Evolutionary conservation across 2,797 vertebrate species (phyloP).

Genomic region (Pelodytes ibericus): DNA sequence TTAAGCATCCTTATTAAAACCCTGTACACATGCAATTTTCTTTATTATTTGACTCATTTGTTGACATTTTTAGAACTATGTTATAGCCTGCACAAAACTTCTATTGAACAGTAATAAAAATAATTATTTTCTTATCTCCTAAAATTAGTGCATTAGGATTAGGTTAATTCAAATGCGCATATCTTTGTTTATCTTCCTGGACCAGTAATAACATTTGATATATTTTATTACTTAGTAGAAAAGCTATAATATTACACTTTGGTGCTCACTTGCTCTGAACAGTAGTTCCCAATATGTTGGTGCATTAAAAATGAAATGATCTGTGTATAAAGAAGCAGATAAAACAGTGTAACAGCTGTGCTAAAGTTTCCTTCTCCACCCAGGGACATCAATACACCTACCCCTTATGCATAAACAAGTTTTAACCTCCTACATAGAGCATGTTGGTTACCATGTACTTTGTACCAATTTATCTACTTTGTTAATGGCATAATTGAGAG

Average conservation of each 20-base stretch:
- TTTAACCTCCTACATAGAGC: not conserved
- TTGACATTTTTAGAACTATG: constrained; percentile 34
- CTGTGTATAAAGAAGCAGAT: not conserved
- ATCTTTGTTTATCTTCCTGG: constrained; percentile 35
- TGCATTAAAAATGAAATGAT: constrained; percentile 16
- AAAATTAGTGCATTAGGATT: constrained; percentile 34
- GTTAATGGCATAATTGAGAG: not conserved
- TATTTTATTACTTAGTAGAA: constrained; percentile 20
- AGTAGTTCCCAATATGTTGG: constrained; percentile 7
- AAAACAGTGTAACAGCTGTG: constrained; percentile 3
- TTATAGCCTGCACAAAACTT: constrained; percentile 15
- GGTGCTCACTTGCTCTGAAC: constrained; percentile 8
- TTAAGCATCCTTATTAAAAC: constrained; percentile 43
- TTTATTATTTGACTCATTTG: constrained; percentile 36
- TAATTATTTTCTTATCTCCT: constrained; percentile 52
- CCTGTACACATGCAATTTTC: constrained; percentile 37
- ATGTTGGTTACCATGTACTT: not conserved
- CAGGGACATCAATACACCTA: not conserved
- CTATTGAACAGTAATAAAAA: constrained; percentile 41
- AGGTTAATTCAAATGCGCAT: constrained; percentile 13
- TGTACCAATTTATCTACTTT: too few relatives aligned
- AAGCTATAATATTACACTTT: constrained; percentile 16
- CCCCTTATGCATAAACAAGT: not conserved
- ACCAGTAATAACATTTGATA: constrained; percentile 19
- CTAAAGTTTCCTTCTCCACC: not conserved